These are phyloP conservation scores for Minunthozetes semirufus DNA, from an alignment of 2,888 invertebrate species.

Conservation along the genomic window DNA sequence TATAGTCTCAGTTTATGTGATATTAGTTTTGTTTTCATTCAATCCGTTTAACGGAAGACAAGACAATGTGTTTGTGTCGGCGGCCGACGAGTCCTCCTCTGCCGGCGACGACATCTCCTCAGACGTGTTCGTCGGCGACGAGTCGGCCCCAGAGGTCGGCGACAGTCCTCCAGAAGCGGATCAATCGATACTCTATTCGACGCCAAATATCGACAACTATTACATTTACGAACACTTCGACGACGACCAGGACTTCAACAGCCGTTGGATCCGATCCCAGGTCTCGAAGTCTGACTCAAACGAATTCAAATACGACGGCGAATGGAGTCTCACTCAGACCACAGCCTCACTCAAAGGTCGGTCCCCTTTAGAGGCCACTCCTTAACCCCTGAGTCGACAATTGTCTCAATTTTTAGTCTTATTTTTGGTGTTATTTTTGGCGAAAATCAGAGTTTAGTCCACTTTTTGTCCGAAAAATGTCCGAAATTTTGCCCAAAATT, in stretches of 20 bases:
- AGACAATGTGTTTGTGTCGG: neutral
- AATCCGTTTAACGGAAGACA: neutral
- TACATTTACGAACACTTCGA: slow-evolving; percentile 84
- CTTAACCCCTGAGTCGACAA: neutral
- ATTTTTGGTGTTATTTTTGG: neutral
- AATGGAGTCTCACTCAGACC: slow-evolving; percentile 34
- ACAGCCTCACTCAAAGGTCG: slow-evolving; percentile 33
- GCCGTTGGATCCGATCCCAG: slow-evolving; percentile 48
- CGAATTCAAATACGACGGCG: slow-evolving; percentile 38
- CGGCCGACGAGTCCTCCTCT: neutral
- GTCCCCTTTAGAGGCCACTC: neutral
- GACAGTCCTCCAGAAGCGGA: neutral
- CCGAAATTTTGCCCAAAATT: too few relatives aligned
- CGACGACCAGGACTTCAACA: slow-evolving; percentile 62
- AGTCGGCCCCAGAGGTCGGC: neutral
- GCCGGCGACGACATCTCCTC: neutral
- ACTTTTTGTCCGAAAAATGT: neutral
- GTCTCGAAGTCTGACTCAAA: slow-evolving; percentile 31
- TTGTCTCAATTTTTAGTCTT: neutral
- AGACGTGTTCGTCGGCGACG: neutral
- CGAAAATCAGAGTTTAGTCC: neutral
- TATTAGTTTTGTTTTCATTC: slow-evolving; percentile 1
- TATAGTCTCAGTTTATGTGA: neutral
- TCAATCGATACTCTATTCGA: slow-evolving; percentile 56
- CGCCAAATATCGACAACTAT: slow-evolving; percentile 60